Percentiles rank a stretch among this genome's conserved stretches.
Evolutionary conservation across 2,888 invertebrate species (phyloP).

Genomic region (Polyommatus iphigenia): DNA sequence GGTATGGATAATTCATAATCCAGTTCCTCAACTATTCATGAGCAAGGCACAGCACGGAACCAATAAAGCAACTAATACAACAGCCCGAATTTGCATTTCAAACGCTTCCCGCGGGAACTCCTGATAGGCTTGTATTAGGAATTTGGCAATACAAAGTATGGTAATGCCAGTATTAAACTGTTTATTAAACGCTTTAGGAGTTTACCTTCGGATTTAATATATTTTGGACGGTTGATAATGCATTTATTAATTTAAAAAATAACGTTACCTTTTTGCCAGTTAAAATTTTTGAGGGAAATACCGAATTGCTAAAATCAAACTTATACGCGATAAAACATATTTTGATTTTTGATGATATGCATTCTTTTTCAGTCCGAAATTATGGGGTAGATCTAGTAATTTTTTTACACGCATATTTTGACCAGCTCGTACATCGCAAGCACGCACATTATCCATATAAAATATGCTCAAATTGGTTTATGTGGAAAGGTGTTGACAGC

Average conservation of each 20-base stretch:
- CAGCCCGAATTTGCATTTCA: slow-evolving; percentile 71
- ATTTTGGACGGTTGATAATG: not conserved
- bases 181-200: slow-evolving; percentile 7
- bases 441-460: too few species aligned
- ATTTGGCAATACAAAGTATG: slow-evolving; percentile 60
- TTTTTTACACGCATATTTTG: too few species aligned
- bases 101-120: slow-evolving; percentile 47
- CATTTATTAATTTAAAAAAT: too few species aligned
- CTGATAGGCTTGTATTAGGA: slow-evolving; percentile 54
- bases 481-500: not conserved
- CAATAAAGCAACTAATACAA: slow-evolving; percentile 71
- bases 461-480: too few species aligned
- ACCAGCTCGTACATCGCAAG: too few species aligned
- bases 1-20: slow-evolving; percentile 37
- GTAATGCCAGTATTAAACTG: slow-evolving; percentile 11
- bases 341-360: too few species aligned
- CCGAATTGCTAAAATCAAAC: too few species aligned
- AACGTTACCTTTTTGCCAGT: too few species aligned
- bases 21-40: slow-evolving; percentile 41
- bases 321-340: too few species aligned
- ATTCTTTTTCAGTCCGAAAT: too few species aligned
- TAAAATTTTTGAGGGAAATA: too few species aligned
- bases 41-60: slow-evolving; percentile 43
- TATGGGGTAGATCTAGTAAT: too few species aligned
- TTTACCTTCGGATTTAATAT: not conserved